Evolutionary conservation across 2,888 invertebrate species (phyloP), one percentile per base, ranked within the genome.

Genomic region (Melanchra persicariae): DNA sequence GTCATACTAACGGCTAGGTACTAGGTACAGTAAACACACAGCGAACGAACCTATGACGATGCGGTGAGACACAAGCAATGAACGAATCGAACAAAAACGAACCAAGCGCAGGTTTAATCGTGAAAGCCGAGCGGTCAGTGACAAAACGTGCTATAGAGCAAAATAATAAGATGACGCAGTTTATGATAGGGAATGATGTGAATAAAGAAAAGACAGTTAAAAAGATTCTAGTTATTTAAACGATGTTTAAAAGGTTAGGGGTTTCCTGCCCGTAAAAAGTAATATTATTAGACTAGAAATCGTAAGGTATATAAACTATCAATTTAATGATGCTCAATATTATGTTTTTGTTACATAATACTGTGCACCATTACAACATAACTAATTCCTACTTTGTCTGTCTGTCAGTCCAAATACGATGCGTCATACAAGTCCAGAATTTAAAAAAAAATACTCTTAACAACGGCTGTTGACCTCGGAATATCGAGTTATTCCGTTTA

Each of bases 91-190:
- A 80, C 68, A 83, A 67, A 77, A 80, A 77, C 70, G 70, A 64
- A 62, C 61, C 64, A 85, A 85, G 87, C 86, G 70, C 45, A 67
- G 71, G 65, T 83, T 85, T 85, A 73, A 82, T 86, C 74, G 83
- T 81, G 83, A 79, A 87, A 88, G 89, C 86, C 81, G 84, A 85
- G 86, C 84, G 58, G 81, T 84, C 82, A 86, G 82, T 86, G 77
- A 87, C 85, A 86, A 70, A 84, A 85, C 85, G 89, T 89, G 90
- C 89, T 79, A 65, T 30, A 77, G 69, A 75, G 78, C 81, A 76
- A 83, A 81, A 82, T 79, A 80, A 83, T 58, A 82, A 68, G 63
- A 81, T 81, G 82, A 86, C 87, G 86, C 86, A 87, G 82, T 80
- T 86, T 77, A 77, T 84, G 81, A 81, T 68, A 45, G 40, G 63